Evolutionary conservation across 2,888 invertebrate genomes (phyloP), one percentile per base, ranked within the genome.

Genomic region (Euplagia quadripunctaria): DNA sequence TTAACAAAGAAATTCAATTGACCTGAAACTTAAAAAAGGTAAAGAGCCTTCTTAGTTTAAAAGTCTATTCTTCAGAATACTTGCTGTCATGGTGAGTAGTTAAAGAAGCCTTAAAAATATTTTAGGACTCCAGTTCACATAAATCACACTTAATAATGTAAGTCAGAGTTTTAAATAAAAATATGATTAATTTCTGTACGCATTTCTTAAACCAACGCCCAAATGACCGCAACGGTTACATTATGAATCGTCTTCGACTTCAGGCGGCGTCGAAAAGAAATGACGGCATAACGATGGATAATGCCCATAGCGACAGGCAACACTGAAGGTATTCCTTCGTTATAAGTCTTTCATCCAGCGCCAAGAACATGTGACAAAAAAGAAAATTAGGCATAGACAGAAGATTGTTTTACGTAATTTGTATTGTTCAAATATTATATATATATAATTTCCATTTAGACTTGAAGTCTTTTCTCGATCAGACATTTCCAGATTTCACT

Each of bases 71-170:
- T 31, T 31, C 31, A 31, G 31, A 61, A 61, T 61, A 61, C 14
- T 7, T 61, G 14, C 31, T 61, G 61, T 61, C 61, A 61, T 61
- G 61, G 31, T 61, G 61, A 61, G 31, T 61, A 61, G 61, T 61
- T 31, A 12, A 61, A 31, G 61, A 61, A 61, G 61, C 61, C 61
- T 61, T 61, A 7, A 61, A 61, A 61, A 14, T 6, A 9, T 61
- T 61, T 61, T 61, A 14, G 7, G 31, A 14, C 61, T 61, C 14
- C 61, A 61, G 61, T 61, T 61, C 31, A 61, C 61, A 31, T 61
- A 61, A 61, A 61, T 61, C 61, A 61, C 31, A 61, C 14, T 61
- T 61, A 61, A 61, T 61, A 61, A 14, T 31, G 61, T 61, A 31
- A 31, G 61, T 61, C 61, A 61, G 31, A 31, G 61, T 61, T 31